Evolutionary conservation across 2,113 vertebrate genomes (phyloP).

Genomic region (Lethenteron reissneri): DNA sequence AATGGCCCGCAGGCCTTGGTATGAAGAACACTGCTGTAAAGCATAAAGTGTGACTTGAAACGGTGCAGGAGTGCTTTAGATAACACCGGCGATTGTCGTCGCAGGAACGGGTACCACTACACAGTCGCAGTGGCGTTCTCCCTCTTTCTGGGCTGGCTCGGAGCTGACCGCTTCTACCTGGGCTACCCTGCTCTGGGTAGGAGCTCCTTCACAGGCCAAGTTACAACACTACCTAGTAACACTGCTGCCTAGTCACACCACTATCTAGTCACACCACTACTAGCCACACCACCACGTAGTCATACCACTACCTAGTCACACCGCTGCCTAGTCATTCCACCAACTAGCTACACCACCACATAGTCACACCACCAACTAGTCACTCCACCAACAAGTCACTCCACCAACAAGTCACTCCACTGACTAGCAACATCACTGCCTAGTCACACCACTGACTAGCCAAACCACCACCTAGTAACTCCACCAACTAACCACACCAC

Average conservation of each 20-base stretch:
- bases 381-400: background rate
- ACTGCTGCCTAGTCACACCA: background rate
- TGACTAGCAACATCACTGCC: background rate
- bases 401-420: background rate
- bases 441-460: background rate
- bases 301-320: background rate
- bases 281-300: background rate
- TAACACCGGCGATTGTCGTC: background rate
- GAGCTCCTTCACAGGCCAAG: conserved; percentile 11
- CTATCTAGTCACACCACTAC: background rate
- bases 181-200: conserved; percentile 87
- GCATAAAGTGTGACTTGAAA: no score
- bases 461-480: background rate
- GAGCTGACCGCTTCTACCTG: conserved; percentile 88
- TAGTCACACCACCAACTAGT: background rate
- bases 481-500: background rate
- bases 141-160: conserved; percentile 86
- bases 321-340: background rate
- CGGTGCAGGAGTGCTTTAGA: no score
- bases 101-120: conserved; percentile 77
- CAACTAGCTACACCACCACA: background rate
- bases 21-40: no score
- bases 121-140: conserved; percentile 85
- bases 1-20: no score
- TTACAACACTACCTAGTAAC: background rate